phyloP scores from a whole-genome alignment of 92 coral and sea anemone species.

The Umimayanthus chanpuru region DNA sequence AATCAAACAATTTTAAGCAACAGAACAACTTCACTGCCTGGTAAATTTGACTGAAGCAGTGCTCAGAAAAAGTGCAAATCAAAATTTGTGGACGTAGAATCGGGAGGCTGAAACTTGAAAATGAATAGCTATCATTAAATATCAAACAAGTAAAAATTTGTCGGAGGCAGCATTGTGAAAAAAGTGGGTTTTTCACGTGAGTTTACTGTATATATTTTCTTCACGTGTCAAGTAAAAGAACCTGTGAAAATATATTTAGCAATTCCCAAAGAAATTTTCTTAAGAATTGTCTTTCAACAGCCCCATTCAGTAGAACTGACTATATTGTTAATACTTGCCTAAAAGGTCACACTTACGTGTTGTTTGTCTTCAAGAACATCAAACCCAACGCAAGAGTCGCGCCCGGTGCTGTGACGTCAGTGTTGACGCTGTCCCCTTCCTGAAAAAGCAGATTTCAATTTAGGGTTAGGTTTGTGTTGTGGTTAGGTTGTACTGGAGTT shows the following conservation, averaged over 20 bases:
- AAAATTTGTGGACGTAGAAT: too few relatives aligned
- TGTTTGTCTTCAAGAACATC: constrained; percentile 95
- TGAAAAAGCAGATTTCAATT: constrained; percentile 3
- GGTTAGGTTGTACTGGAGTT: too few relatives aligned
- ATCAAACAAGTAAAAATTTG: too few relatives aligned
- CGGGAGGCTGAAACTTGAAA: too few relatives aligned
- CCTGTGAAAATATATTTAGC: background rate
- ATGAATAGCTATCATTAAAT: too few relatives aligned
- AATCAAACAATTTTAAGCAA: too few relatives aligned
- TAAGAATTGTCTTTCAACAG: background rate
- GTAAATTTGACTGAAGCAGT: too few relatives aligned
- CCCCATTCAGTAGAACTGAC: background rate
- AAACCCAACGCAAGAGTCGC: constrained; percentile 95
- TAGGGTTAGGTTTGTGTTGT: too few relatives aligned
- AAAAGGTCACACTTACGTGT: constrained; percentile 58
- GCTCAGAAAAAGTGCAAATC: too few relatives aligned
- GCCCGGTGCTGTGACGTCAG: constrained; percentile 96
- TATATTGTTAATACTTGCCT: background rate
- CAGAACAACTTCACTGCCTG: too few relatives aligned
- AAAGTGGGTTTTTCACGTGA: too few relatives aligned
- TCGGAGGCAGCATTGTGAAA: background rate
- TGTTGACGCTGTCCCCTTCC: constrained; percentile 98
- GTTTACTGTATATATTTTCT: background rate
- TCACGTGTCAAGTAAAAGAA: background rate
- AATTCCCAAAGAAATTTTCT: background rate